Conservation (phyloP, 2,113 vertebrate genomes). For the Ancistrus triradiatus region DNA sequence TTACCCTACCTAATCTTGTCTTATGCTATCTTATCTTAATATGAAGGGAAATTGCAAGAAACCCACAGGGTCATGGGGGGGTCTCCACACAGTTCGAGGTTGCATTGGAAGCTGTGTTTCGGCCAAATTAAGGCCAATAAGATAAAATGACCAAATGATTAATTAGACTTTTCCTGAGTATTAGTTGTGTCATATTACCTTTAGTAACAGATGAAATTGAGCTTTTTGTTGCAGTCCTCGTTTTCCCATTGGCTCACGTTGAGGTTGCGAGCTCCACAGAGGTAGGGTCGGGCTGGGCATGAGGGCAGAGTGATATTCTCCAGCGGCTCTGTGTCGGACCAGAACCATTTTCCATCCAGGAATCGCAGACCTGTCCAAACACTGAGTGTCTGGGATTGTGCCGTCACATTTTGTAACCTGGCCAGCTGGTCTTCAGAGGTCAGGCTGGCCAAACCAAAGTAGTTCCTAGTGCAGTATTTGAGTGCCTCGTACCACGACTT, state of each 20-base stretch:
- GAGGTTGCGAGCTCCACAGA: conserved; percentile 41
- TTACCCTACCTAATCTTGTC: too few relatives aligned
- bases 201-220: conserved; percentile 55
- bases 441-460: conserved; percentile 8
- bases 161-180: too few relatives aligned
- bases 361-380: conserved; percentile 33
- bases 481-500: conserved; percentile 27
- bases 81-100: too few relatives aligned
- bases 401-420: not conserved
- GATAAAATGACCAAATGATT: too few relatives aligned
- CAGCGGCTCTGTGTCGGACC: not conserved
- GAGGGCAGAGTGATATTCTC: not conserved
- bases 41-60: too few relatives aligned
- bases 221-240: conserved; percentile 44
- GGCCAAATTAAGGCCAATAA: too few relatives aligned
- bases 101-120: too few relatives aligned
- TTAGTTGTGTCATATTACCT: too few relatives aligned
- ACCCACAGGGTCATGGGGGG: too few relatives aligned
- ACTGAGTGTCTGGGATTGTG: not conserved
- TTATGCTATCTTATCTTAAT: too few relatives aligned
- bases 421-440: not conserved
- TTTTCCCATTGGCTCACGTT: not conserved
- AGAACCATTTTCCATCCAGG: conserved; percentile 29
- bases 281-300: conserved; percentile 28
- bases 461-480: not conserved